Evolutionary conservation across 2,797 vertebrate species (phyloP).

Genomic region (Octomys mimax): DNA sequence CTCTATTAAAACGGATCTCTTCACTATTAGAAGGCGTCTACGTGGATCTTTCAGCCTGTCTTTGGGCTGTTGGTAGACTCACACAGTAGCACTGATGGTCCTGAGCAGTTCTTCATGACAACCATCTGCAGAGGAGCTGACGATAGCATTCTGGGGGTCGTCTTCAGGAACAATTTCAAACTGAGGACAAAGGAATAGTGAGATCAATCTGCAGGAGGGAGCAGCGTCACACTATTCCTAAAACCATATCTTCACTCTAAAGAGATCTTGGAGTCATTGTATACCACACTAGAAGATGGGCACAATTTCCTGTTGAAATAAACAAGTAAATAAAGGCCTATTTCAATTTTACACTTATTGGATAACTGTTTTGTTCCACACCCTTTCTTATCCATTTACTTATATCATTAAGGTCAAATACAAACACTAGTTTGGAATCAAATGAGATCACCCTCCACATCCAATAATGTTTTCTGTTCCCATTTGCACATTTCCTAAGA

Average conservation of each 20-base stretch:
- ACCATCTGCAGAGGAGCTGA: constrained; percentile 91
- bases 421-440: constrained; percentile 49
- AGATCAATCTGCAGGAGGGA: background rate
- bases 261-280: background rate
- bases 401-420: background rate
- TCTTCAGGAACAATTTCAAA: constrained; percentile 97
- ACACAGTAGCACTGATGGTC: constrained; percentile 90
- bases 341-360: background rate
- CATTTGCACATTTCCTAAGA: background rate
- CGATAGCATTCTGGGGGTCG: constrained; percentile 94
- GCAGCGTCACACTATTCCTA: background rate
- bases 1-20: background rate
- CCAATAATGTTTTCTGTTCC: background rate
- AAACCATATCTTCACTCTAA: background rate
- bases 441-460: background rate
- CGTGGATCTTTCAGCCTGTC: background rate
- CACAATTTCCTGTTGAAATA: background rate
- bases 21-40: constrained; percentile 1
- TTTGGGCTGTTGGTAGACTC: constrained; percentile 66
- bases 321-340: background rate
- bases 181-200: constrained; percentile 81
- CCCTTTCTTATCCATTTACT: background rate
- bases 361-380: background rate
- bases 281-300: background rate
- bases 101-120: constrained; percentile 94